A percentile compares a stretch with the other conserved stretches of the same genome.
phyloP scores from a whole-genome alignment of 2,888 invertebrate genomes.

The Scaptomyza caliginosa region DNA sequence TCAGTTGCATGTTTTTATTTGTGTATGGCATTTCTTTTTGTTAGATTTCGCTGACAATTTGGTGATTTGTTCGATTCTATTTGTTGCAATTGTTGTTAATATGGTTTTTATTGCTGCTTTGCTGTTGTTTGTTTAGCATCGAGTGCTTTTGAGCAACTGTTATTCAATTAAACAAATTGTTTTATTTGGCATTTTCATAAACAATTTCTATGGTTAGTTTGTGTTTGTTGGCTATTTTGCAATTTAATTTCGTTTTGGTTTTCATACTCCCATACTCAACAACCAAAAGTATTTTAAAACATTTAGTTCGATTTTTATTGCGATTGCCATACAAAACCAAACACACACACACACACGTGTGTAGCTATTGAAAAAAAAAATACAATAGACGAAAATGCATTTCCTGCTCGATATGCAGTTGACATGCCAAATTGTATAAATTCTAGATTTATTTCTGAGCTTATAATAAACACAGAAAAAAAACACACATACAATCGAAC shows the following conservation, averaged over 20 bases:
- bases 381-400: background rate
- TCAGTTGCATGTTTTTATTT: background rate
- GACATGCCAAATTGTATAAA: slow-evolving; percentile 16
- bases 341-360: background rate
- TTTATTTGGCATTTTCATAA: slow-evolving; percentile 26
- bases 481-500: background rate
- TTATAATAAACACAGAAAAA: background rate
- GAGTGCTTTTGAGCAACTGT: slow-evolving; percentile 16
- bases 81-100: background rate
- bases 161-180: slow-evolving; percentile 32
- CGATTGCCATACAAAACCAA: background rate
- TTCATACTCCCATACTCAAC: slow-evolving; percentile 14
- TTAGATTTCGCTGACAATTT: background rate
- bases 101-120: background rate
- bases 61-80: background rate
- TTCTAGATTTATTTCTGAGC: slow-evolving; percentile 11
- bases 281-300: slow-evolving; percentile 19
- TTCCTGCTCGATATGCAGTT: slow-evolving; percentile 8
- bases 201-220: slow-evolving; percentile 5
- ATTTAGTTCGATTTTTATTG: slow-evolving; percentile 11
- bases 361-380: slow-evolving; percentile 1
- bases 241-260: slow-evolving; percentile 28
- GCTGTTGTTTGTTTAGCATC: slow-evolving; percentile 4
- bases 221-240: slow-evolving; percentile 13
- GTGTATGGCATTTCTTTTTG: background rate